phyloP scores from a whole-genome alignment of 1,140 invertebrate species.

The Halyomorpha halys region DNA sequence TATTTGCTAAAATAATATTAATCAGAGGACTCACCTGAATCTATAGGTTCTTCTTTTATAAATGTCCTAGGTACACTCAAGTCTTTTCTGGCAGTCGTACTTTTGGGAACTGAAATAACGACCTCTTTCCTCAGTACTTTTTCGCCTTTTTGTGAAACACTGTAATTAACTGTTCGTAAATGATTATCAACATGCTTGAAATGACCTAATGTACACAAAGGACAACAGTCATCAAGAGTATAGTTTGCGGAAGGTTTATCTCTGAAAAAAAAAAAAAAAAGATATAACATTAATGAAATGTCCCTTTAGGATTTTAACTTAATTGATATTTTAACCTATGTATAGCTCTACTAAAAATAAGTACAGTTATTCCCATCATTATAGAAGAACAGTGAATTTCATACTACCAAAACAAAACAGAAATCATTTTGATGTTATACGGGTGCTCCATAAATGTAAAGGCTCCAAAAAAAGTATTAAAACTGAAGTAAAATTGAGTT shows the following conservation, averaged over 20 bases:
- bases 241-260: background rate
- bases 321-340: too few species aligned
- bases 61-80: background rate
- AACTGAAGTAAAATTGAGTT: too few species aligned
- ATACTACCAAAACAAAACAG: too few species aligned
- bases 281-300: too few species aligned
- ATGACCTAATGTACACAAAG: conserved; percentile 19
- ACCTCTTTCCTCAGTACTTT: conserved; percentile 5
- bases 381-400: too few species aligned
- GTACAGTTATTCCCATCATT: too few species aligned
- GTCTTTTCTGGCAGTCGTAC: background rate
- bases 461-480: too few species aligned
- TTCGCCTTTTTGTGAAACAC: background rate
- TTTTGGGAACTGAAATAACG: conserved; percentile 15
- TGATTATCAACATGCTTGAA: conserved; percentile 18
- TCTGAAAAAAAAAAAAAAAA: background rate
- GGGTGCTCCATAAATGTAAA: too few species aligned
- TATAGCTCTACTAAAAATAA: too few species aligned
- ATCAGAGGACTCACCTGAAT: background rate
- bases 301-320: too few species aligned
- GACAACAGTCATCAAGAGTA: conserved; percentile 12
- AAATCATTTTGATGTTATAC: too few species aligned
- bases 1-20: too few species aligned
- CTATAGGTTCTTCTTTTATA: conserved; percentile 5
- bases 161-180: background rate